These are phyloP conservation scores for Grammomys surdaster DNA, from an alignment of 2,113 vertebrate species.

Conservation along the genomic window DNA sequence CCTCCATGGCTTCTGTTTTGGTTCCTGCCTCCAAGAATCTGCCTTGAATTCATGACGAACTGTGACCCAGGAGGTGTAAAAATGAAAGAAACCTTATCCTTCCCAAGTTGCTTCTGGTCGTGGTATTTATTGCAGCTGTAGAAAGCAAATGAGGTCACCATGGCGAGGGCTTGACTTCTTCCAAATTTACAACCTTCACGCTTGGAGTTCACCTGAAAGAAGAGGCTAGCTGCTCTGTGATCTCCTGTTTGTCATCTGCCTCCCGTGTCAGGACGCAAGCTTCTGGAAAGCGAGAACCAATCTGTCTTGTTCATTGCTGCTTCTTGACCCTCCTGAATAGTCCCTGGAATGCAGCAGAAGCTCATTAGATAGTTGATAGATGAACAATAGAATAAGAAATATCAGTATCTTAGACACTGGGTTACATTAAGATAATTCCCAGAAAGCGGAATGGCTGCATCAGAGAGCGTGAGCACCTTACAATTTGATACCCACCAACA, in stretches of 20 bases:
- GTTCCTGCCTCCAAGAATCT: background rate
- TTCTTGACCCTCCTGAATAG: background rate
- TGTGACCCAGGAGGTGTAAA: background rate
- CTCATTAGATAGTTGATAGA: background rate
- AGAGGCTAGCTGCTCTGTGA: background rate
- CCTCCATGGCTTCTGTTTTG: background rate
- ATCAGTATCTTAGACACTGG: background rate
- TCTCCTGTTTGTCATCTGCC: background rate
- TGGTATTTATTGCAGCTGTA: background rate
- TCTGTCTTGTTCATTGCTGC: background rate
- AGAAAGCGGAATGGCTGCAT: background rate
- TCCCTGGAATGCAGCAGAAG: background rate
- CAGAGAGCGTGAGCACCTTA: background rate
- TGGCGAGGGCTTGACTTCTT: background rate
- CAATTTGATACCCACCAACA: background rate
- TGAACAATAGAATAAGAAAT: slow-evolving; percentile 30
- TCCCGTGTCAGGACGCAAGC: background rate
- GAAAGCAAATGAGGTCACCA: background rate
- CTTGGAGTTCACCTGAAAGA: background rate
- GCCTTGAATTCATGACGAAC: background rate
- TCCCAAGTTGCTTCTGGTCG: background rate
- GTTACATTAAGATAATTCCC: background rate
- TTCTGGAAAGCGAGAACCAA: background rate
- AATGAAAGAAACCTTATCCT: background rate
- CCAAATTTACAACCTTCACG: background rate